These are phyloP conservation scores for Vespertilio murinus DNA, from an alignment of 2,797 vertebrate species.

Conservation along the genomic window DNA sequence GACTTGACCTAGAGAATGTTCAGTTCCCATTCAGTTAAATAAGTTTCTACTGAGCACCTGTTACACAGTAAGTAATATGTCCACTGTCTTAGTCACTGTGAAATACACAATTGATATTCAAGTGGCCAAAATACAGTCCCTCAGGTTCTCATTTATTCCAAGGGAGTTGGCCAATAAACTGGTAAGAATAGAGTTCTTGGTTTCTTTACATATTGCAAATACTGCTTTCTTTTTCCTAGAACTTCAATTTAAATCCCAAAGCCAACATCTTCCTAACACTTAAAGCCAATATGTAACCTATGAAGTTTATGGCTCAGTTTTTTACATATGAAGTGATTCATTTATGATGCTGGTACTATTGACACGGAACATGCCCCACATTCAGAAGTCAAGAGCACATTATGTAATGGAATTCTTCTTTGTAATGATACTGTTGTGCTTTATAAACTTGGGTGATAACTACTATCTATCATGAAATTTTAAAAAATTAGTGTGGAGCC, in stretches of 20 bases:
- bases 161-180: background rate
- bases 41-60: background rate
- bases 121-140: background rate
- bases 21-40: background rate
- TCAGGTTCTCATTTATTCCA: background rate
- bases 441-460: background rate
- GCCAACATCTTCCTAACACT: background rate
- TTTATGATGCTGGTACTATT: background rate
- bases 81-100: background rate
- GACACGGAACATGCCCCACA: background rate
- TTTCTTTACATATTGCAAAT: background rate
- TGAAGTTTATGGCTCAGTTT: constrained; percentile 1
- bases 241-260: constrained; percentile 34
- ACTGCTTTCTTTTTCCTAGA: background rate
- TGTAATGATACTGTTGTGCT: background rate
- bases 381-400: background rate
- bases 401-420: background rate
- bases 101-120: background rate
- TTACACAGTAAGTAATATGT: background rate
- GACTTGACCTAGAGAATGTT: background rate
- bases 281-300: constrained; percentile 42
- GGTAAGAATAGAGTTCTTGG: background rate
- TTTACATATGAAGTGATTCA: background rate
- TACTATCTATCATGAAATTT: background rate
- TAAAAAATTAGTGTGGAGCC: background rate